Percentiles rank a stretch among this genome's conserved stretches.
Conservation (phyloP, 2,797 vertebrate species). For the Taenioides sp. region DNA sequence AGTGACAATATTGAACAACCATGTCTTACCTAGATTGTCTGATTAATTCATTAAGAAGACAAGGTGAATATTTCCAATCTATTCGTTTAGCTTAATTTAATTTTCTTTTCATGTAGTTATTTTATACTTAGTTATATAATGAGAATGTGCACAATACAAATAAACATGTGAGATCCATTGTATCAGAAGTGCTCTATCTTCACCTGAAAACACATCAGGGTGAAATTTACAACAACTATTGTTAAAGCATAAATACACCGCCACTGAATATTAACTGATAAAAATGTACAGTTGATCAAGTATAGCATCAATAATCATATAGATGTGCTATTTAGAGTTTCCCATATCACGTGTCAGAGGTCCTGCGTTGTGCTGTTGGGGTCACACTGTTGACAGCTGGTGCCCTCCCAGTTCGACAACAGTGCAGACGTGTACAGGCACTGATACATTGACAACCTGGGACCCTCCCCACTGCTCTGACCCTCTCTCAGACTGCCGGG, state of each 20-base stretch:
- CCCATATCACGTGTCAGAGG: background rate
- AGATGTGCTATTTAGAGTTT: background rate
- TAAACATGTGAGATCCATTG: too few species aligned
- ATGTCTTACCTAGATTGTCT: too few species aligned
- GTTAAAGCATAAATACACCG: background rate
- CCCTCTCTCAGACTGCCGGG: constrained; percentile 66
- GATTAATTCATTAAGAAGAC: too few species aligned
- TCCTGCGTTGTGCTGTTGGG: constrained; percentile 31
- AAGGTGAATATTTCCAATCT: too few species aligned
- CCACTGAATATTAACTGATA: background rate
- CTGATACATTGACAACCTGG: constrained; percentile 26
- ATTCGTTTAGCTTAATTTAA: too few species aligned
- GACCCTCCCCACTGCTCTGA: constrained; percentile 34
- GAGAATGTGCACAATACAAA: too few species aligned
- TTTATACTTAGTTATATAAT: too few species aligned
- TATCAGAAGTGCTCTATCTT: background rate
- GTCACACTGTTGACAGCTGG: constrained; percentile 1
- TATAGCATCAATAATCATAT: background rate
- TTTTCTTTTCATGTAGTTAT: too few species aligned
- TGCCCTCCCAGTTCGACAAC: constrained; percentile 33
- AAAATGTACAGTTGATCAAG: background rate
- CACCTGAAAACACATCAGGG: background rate
- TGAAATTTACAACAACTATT: background rate
- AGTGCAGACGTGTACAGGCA: constrained; percentile 10
- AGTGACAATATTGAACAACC: background rate